Conservation (phyloP, 30 jellyfish, hydroid and myxozoan species). For the Pseudorhiza aurosa region DNA sequence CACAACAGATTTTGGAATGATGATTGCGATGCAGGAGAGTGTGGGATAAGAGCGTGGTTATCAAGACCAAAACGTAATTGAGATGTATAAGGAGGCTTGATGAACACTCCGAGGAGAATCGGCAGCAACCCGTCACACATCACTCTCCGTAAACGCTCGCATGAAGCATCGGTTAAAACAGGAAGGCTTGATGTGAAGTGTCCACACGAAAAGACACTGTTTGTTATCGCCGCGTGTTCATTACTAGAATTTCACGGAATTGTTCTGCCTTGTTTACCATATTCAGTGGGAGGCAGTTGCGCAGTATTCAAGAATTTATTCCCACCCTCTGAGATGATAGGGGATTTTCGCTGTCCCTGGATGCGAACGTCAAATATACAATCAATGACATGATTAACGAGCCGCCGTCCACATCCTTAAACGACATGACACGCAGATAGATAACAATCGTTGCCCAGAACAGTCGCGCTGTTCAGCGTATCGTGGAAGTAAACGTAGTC, state of each 20-base stretch:
- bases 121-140: no score
- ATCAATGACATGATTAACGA: conserved; percentile 39
- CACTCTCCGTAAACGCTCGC: not conserved
- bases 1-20: no score
- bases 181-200: conserved; percentile 51
- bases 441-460: not conserved
- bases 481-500: no score
- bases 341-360: conserved; percentile 22
- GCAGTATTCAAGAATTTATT: conserved; percentile 26
- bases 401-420: conserved; percentile 18
- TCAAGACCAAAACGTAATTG: no score
- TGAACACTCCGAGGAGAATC: no score
- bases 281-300: conserved; percentile 14
- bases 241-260: not conserved
- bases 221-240: conserved; percentile 12
- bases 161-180: not conserved
- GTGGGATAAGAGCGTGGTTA: no score
- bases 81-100: no score
- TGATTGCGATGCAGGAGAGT: no score
- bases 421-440: conserved; percentile 37
- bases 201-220: not conserved
- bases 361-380: conserved; percentile 22
- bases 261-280: not conserved
- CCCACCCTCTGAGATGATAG: conserved; percentile 31
- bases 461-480: no score